Conservation (phyloP, 2,888 invertebrate genomes). For the Leptinotarsa haldemani region DNA sequence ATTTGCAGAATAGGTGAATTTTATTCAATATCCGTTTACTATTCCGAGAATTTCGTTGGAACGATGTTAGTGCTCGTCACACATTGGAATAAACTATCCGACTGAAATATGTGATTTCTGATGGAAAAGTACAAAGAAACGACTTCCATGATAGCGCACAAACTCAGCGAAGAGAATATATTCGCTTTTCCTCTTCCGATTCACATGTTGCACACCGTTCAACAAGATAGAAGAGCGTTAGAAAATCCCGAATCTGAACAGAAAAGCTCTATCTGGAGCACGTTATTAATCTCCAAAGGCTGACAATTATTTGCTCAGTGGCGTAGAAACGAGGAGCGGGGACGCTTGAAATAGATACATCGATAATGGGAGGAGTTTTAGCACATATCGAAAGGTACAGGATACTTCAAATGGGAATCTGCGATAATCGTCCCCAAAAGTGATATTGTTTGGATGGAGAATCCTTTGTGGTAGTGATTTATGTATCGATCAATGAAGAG, state of each 20-base stretch:
- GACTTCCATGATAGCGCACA: background rate
- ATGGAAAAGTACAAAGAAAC: background rate
- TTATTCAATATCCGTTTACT: too few species aligned
- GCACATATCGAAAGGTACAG: background rate
- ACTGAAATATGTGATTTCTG: background rate
- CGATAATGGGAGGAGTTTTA: conserved; percentile 50
- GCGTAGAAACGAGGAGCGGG: conserved; percentile 60
- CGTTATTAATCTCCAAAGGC: conserved; percentile 62
- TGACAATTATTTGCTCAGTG: conserved; percentile 63
- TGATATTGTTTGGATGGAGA: background rate
- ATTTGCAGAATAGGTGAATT: too few species aligned
- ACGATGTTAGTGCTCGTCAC: background rate
- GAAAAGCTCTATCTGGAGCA: conserved; percentile 56
- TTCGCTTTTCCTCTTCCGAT: conserved; percentile 17
- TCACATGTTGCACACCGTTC: conserved; percentile 35
- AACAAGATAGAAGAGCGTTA: conserved; percentile 28
- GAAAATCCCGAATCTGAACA: conserved; percentile 44
- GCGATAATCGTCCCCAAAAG: background rate
- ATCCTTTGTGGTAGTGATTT: background rate
- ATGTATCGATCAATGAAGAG: conserved; percentile 3
- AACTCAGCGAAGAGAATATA: conserved; percentile 14
- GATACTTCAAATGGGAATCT: background rate
- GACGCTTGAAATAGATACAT: conserved; percentile 60
- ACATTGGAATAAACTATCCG: background rate
- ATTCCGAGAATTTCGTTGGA: too few species aligned